Conservation (phyloP, 1,140 invertebrate species). For the Paralvinella palmiformis region DNA sequence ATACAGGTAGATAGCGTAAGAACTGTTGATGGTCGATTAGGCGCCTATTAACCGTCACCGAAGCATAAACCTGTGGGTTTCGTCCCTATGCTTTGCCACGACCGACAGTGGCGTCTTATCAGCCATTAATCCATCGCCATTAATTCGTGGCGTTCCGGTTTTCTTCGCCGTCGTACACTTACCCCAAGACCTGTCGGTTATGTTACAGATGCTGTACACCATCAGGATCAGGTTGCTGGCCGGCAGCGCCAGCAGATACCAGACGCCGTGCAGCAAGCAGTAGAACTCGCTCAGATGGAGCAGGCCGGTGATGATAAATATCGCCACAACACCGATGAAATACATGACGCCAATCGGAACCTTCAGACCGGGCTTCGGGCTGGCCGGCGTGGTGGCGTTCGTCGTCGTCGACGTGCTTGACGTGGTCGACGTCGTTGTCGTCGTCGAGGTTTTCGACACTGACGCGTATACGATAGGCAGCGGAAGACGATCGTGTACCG, state of each 20-base stretch:
- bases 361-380: too few species aligned
- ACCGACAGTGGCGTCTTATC: too few species aligned
- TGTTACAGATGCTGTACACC: constrained; percentile 83
- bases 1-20: too few species aligned
- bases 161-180: too few species aligned
- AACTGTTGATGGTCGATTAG: too few species aligned
- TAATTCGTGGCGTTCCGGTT: too few species aligned
- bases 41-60: too few species aligned
- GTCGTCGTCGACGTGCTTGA: constrained; percentile 21
- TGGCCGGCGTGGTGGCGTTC: constrained; percentile 30
- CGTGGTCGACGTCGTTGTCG: constrained; percentile 12
- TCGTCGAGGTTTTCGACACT: background rate
- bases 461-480: constrained; percentile 1
- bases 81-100: too few species aligned
- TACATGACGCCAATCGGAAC: constrained; percentile 44
- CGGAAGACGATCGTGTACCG: background rate
- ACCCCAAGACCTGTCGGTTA: constrained; percentile 86
- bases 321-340: constrained; percentile 33
- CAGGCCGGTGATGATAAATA: constrained; percentile 63
- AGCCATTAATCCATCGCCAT: too few species aligned
- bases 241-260: constrained; percentile 87
- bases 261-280: constrained; percentile 68
- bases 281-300: constrained; percentile 75
- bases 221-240: constrained; percentile 90
- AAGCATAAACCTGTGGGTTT: too few species aligned